These are phyloP conservation scores for Drosophila multiciliata DNA, from an alignment of 2,888 invertebrate genomes.

Conservation along the genomic window DNA sequence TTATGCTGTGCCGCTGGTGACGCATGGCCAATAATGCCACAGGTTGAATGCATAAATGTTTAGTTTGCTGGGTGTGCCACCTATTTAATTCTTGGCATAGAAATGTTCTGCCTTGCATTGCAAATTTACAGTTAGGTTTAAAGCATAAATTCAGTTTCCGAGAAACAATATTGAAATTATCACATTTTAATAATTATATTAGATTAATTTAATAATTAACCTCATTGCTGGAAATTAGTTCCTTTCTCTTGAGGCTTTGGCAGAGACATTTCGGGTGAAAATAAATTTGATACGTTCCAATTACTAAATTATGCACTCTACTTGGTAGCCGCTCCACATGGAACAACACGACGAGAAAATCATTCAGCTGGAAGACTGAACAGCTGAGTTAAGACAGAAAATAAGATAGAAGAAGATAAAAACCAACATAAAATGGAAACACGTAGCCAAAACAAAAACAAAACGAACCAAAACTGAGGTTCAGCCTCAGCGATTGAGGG, in stretches of 20 bases:
- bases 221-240: not conserved
- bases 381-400: conserved; percentile 39
- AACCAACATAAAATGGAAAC: conserved; percentile 11
- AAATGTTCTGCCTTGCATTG: conserved; percentile 8
- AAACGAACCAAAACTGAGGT: conserved; percentile 41
- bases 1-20: conserved; percentile 25
- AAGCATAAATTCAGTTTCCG: not conserved
- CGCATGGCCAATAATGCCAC: conserved; percentile 44
- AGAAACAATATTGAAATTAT: not conserved
- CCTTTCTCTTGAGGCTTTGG: conserved; percentile 6
- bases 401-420: conserved; percentile 13
- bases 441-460: conserved; percentile 19
- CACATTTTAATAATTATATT: not conserved
- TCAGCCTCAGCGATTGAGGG: conserved; percentile 38
- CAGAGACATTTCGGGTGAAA: conserved; percentile 48
- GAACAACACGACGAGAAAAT: conserved; percentile 64
- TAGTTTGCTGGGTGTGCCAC: conserved; percentile 16
- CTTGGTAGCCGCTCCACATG: conserved; percentile 50
- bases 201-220: not conserved
- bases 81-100: conserved; percentile 32
- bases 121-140: conserved; percentile 11
- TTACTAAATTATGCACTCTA: conserved; percentile 75
- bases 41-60: conserved; percentile 19
- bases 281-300: conserved; percentile 75
- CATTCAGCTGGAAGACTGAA: conserved; percentile 82